Conservation (phyloP, 2,797 vertebrate species). For the Mionectes olivaceus region DNA sequence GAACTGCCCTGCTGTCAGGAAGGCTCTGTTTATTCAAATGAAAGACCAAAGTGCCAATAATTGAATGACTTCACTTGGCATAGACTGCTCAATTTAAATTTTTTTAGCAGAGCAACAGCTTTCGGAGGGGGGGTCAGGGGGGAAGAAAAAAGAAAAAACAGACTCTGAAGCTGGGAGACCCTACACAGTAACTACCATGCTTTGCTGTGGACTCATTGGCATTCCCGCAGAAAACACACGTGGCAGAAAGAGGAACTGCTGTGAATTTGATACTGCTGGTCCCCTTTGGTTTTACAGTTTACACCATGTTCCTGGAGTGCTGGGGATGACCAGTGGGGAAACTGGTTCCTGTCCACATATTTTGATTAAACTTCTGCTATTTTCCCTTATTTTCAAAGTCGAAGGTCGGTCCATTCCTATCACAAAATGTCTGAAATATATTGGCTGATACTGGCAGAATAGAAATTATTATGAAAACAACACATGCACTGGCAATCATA, state of each 20-base stretch:
- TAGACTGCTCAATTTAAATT: constrained; percentile 5
- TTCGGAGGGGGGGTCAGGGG: too few species aligned
- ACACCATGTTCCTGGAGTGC: neutral
- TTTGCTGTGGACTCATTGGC: neutral
- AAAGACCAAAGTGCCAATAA: constrained; percentile 36
- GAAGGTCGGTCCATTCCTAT: neutral
- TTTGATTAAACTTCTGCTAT: neutral
- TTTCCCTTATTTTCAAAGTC: neutral
- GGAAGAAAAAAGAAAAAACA: neutral
- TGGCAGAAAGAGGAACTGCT: neutral
- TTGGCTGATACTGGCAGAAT: neutral
- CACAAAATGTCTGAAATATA: neutral
- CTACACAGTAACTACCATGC: fast-evolving
- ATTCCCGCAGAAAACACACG: fast-evolving
- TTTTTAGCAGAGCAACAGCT: neutral
- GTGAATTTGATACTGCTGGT: fast-evolving
- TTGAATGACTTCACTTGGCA: constrained; percentile 28
- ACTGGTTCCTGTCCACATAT: neutral
- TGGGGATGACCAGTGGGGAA: neutral
- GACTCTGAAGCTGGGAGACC: neutral
- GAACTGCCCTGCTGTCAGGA: constrained; percentile 70
- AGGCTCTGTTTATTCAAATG: constrained; percentile 47
- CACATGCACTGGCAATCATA: neutral
- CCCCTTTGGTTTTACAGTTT: neutral
- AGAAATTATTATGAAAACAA: neutral